Base-by-base conservation (phyloP, 2,888 invertebrate species). In the Andrena haemorrhoa region DNA sequence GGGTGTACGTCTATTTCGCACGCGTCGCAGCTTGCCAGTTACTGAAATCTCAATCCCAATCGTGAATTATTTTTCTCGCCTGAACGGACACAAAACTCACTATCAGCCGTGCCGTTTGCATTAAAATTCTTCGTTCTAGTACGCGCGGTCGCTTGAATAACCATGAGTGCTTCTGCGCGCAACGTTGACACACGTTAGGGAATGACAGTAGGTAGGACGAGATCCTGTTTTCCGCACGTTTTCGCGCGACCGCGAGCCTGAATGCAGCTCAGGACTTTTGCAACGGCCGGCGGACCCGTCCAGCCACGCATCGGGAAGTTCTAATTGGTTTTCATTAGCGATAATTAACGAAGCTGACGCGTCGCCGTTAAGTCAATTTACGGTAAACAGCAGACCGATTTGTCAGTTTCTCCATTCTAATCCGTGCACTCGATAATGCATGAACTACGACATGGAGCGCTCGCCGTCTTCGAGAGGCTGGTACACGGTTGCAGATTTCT, bases 281-380 rank as follows among this genome's bases (percentile, higher is more conserved):
- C 66, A 77, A 83, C 20, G 33, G 35, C 61, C 68, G 69, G 61
- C 64, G 73, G 68, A 29, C 64, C 35, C 61, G 79, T 72, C 60
- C 26, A 7, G 66, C 53, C 70, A 66, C 75, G 74, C 74, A 86
- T 83, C 53, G 74, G 82, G 79, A 64, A 81, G 76, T 64, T 85
- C 82, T 88, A 86, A 88, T 88, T 88, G 88, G 75, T 79, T 85
- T 86, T 85, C 88, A 88, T 88, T 86, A 83, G 81, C 63, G 82
- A 79, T 88, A 88, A 88, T 88, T 86, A 88, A 88, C 66, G 77
- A 41, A 56, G 61, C 66, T 75, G 72, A 75, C 76, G 75, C 49
- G 76, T 35, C 35, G 7, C 56, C 72, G 72, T 69, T 75, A 66
- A 47, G 75, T 75, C 75, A 72, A 82, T 80, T 77, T 75, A 72